Evolutionary conservation across 2,888 invertebrate species (phyloP), one percentile per base, ranked within the genome.

Genomic region (Galerucella calmariensis): DNA sequence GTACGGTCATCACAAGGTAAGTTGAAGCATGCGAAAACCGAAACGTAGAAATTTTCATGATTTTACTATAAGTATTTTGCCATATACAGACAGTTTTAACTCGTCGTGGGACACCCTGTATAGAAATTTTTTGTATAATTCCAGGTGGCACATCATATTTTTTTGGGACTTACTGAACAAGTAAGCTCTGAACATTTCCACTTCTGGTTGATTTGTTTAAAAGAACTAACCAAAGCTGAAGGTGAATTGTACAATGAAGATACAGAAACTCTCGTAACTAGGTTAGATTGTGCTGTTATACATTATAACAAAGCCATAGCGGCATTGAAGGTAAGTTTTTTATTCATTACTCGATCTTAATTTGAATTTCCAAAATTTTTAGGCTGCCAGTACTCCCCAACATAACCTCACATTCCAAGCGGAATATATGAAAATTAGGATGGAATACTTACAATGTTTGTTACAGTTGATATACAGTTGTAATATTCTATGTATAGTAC

Each of bases 171-270:
- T n/a, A 90, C 90, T 24, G 90, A 91, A 80, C 88, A 87, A 81
- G 88, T 86, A 0, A 94, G 95, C 16, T 94, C 95, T 48, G 97
- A 97, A 84, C 94, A 96, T 81, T 92, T 95, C 66, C 95, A 97
- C 83, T 95, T 96, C 84, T 98, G 97, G 94, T 87, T 97, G 69
- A 91, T 92, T 0, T 94, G 95, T 0, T 87, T 98, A n/a, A 91
- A 93, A 76, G 90, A 94, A 75, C 91, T 95, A 78, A 92, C 94
- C 0, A 90, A 90, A 67, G 95, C 94, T 0, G 95, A 95, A 86
- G 91, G 92, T 14, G 89, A 90, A 69, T 88, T 95, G 0, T 88
- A 88, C 75, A 87, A 89, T 0, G 84, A 89, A 35, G 82, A 83
- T 70, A 77, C 80, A 11, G 79, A 79, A 56, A 84, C 80, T 20